Conservation (phyloP, 2,797 vertebrate genomes). For the Loris lydekkerianus region DNA sequence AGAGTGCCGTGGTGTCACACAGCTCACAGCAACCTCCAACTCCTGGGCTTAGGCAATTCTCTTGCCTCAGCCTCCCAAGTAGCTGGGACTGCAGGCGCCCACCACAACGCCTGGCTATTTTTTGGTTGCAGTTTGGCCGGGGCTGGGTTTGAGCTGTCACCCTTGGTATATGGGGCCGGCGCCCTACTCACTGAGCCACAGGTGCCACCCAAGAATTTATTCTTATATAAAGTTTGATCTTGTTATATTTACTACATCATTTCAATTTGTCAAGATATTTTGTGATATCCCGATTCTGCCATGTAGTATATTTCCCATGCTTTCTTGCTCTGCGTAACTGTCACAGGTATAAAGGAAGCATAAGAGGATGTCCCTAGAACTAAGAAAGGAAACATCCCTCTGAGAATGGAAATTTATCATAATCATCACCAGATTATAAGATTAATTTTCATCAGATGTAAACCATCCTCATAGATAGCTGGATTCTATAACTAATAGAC, state of each 20-base stretch:
- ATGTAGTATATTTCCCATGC: neutral
- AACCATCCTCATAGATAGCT: neutral
- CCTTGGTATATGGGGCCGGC: too few species aligned
- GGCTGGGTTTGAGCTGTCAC: too few species aligned
- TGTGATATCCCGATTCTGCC: neutral
- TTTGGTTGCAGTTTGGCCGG: too few species aligned
- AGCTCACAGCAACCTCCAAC: too few species aligned
- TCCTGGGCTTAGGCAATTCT: too few species aligned
- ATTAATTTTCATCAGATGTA: neutral
- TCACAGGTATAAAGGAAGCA: neutral
- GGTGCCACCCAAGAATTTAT: neutral
- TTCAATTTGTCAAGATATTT: constrained; percentile 36
- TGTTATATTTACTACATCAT: constrained; percentile 38
- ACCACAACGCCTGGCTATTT: too few species aligned
- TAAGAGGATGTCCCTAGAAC: neutral
- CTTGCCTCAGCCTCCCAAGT: too few species aligned
- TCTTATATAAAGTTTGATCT: constrained; percentile 52
- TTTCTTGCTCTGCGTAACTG: neutral
- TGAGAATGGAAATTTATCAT: constrained; percentile 29
- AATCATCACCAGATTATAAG: neutral
- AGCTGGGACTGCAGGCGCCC: too few species aligned
- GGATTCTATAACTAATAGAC: neutral
- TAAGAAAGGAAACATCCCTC: neutral
- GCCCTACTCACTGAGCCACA: too few species aligned
- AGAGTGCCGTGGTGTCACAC: too few species aligned